These are phyloP conservation scores for Onychostoma macrolepis DNA, from an alignment of 2,113 vertebrate genomes.

Conservation along the genomic window DNA sequence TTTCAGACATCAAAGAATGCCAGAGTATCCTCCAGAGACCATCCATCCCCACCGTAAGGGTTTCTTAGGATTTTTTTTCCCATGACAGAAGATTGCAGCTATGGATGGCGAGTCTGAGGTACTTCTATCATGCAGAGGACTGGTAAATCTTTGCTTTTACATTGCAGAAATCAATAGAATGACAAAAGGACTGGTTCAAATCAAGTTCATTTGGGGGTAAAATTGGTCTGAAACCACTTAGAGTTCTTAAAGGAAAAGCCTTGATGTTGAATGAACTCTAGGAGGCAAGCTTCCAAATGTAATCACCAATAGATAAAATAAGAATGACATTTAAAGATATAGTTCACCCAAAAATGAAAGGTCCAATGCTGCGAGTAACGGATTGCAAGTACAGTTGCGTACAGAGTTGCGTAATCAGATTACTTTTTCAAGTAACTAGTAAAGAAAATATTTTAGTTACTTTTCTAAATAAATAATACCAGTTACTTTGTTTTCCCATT, in stretches of 20 bases:
- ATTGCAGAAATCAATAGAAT: background rate
- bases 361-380: no score
- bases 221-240: background rate
- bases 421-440: no score
- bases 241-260: background rate
- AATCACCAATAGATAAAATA: background rate
- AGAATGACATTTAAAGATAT: background rate
- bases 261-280: background rate
- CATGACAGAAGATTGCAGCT: background rate
- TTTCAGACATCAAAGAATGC: background rate
- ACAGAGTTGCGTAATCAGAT: no score
- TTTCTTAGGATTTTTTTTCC: background rate
- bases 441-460: no score
- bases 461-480: no score
- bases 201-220: background rate
- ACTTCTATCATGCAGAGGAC: background rate
- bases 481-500: no score
- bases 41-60: background rate
- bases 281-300: background rate
- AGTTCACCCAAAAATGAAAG: no score
- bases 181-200: background rate
- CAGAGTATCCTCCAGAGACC: background rate
- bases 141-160: background rate
- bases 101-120: background rate
- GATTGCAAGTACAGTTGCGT: no score